phyloP scores from a whole-genome alignment of 2,888 invertebrate species.

The Scrobipalpa atriplicella region DNA sequence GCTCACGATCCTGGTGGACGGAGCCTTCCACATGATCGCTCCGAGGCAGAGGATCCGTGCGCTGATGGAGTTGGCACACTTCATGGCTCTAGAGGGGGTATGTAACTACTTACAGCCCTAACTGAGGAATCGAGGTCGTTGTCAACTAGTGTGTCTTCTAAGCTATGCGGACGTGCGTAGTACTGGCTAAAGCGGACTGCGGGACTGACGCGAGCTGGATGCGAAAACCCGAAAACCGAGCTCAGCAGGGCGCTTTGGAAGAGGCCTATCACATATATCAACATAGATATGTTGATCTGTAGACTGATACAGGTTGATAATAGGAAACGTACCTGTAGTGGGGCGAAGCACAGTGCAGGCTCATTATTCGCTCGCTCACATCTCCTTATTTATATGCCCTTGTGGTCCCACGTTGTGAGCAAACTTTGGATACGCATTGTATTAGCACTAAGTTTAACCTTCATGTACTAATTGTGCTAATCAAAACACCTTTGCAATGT shows the following conservation, averaged over 20 bases:
- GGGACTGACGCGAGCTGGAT: no score
- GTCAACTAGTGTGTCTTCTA: no score
- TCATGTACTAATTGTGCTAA: neutral
- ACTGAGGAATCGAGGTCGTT: neutral
- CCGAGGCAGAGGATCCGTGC: slow-evolving; percentile 85
- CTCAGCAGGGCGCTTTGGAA: no score
- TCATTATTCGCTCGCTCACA: no score
- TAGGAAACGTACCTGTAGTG: no score
- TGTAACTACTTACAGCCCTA: slow-evolving; percentile 41
- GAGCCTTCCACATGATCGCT: slow-evolving; percentile 84
- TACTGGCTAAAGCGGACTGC: no score
- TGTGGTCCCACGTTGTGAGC: neutral
- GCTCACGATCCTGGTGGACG: slow-evolving; percentile 86
- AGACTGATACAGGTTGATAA: no score
- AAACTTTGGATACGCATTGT: neutral
- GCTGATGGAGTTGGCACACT: slow-evolving; percentile 87
- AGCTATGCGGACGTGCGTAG: no score
- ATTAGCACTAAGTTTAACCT: neutral
- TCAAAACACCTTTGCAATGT: neutral
- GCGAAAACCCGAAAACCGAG: no score
- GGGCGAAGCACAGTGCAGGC: no score
- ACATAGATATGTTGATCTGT: no score
- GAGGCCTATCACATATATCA: no score
- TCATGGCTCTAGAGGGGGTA: slow-evolving; percentile 87
- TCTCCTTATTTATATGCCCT: neutral